phyloP scores from a whole-genome alignment of 2,888 invertebrate genomes.

The Andrena trimmerana region DNA sequence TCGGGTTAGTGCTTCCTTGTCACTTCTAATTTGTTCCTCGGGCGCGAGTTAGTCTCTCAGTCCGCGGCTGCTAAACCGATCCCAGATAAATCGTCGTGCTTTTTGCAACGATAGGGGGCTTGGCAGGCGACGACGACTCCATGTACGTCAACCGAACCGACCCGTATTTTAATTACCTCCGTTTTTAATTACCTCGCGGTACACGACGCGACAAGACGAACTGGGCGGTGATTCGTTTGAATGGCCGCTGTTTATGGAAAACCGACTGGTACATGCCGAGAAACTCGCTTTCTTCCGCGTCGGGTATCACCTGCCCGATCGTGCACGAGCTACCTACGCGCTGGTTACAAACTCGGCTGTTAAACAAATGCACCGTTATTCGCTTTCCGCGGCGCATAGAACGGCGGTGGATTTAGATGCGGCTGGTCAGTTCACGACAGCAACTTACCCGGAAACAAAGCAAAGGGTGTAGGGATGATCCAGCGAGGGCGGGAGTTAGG shows the following conservation, averaged over 20 bases:
- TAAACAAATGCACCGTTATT: too few relatives aligned
- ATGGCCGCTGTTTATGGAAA: slow-evolving; percentile 38
- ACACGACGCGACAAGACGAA: slow-evolving; percentile 27
- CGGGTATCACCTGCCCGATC: background rate
- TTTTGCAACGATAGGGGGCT: slow-evolving; percentile 35
- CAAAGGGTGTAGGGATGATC: background rate
- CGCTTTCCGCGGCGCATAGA: background rate
- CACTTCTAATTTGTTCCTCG: slow-evolving; percentile 67
- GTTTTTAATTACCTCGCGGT: slow-evolving; percentile 43
- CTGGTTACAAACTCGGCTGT: background rate
- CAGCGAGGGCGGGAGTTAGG: background rate
- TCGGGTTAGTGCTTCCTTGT: slow-evolving; percentile 69
- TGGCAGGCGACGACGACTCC: slow-evolving; percentile 45
- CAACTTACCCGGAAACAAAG: slow-evolving; percentile 39
- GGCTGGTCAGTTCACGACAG: background rate
- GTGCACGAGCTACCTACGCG: background rate
- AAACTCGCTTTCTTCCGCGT: slow-evolving; percentile 16
- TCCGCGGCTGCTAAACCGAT: too few relatives aligned
- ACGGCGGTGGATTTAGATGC: background rate
- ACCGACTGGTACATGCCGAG: slow-evolving; percentile 1
- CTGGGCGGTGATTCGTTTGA: slow-evolving; percentile 39
- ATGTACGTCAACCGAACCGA: slow-evolving; percentile 46
- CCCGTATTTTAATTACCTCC: slow-evolving; percentile 30
- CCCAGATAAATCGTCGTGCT: slow-evolving; percentile 9
- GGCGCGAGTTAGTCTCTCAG: slow-evolving; percentile 22